These are phyloP conservation scores for Polypedilum pembai DNA, from an alignment of 1,140 invertebrate species.

Conservation along the genomic window DNA sequence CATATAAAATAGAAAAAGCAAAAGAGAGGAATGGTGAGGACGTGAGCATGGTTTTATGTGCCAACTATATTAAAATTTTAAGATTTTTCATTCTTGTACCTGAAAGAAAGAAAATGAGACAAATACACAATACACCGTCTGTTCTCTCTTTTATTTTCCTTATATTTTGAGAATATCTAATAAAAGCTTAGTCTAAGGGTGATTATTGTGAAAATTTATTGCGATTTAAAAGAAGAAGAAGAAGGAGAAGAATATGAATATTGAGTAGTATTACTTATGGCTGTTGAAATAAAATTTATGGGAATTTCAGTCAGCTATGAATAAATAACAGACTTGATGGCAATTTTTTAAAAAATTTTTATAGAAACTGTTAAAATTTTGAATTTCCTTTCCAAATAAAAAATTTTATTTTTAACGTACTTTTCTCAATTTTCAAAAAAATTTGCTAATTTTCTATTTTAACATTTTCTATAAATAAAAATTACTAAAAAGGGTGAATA, in stretches of 20 bases:
- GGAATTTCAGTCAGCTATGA: too few relatives aligned
- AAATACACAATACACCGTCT: background rate
- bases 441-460: too few relatives aligned
- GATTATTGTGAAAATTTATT: constrained; percentile 10
- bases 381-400: too few relatives aligned
- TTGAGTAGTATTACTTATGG: too few relatives aligned
- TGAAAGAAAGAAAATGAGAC: background rate
- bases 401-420: too few relatives aligned
- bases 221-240: background rate
- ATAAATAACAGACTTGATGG: background rate
- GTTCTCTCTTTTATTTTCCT: background rate
- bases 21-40: background rate
- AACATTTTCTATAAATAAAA: background rate
- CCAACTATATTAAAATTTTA: background rate
- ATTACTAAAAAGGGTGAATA: constrained; percentile 21
- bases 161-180: background rate
- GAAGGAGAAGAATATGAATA: background rate
- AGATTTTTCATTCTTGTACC: background rate
- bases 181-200: background rate
- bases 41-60: constrained; percentile 1
- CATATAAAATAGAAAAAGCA: background rate
- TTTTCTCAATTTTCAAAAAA: too few relatives aligned
- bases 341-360: background rate
- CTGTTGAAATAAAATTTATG: too few relatives aligned
- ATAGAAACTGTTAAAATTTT: background rate